Percentiles rank a stretch among this genome's conserved stretches.
Evolutionary conservation across 2,113 vertebrate species (phyloP).

Genomic region (Pygoscelis adeliae): DNA sequence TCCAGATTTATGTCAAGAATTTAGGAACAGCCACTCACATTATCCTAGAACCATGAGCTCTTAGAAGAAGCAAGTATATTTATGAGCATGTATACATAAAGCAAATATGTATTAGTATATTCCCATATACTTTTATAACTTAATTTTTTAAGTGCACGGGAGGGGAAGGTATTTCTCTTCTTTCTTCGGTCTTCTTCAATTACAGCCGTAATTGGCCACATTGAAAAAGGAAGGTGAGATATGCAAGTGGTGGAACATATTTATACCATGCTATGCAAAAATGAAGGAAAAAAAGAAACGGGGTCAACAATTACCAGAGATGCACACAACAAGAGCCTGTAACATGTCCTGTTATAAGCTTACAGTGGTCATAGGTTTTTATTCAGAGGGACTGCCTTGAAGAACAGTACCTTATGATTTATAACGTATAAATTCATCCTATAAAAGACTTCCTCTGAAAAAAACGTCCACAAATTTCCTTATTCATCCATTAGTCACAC

Average conservation of each 20-base stretch:
- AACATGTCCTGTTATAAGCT: not conserved
- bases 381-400: not conserved
- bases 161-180: not conserved
- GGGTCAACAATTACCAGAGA: not conserved
- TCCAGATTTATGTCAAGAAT: not conserved
- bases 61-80: not conserved
- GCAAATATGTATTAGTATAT: not conserved
- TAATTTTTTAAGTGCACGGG: not conserved
- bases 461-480: not conserved
- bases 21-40: not conserved
- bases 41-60: not conserved
- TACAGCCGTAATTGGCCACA: not conserved
- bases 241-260: fast-evolving
- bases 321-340: not conserved
- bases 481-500: not conserved
- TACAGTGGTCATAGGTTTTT: not conserved
- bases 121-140: not conserved
- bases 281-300: not conserved
- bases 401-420: not conserved
- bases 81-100: not conserved
- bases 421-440: not conserved
- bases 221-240: not conserved
- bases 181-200: not conserved
- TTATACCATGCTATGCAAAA: not conserved
- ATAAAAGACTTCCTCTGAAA: not conserved